phyloP scores from a whole-genome alignment of 2,797 vertebrate genomes.

The Epinephelus coioides region DNA sequence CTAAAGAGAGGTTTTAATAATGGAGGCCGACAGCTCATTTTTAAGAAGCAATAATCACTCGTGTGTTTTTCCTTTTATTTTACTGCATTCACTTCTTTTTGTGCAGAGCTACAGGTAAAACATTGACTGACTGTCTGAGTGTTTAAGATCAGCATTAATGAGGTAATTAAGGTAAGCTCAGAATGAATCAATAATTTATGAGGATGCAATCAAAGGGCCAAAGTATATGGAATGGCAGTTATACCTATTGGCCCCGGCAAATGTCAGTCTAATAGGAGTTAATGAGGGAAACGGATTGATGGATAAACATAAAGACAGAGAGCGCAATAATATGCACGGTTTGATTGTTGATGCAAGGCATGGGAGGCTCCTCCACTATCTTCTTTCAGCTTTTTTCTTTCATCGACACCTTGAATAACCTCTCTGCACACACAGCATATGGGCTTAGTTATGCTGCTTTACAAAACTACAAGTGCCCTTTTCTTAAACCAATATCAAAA shows the following conservation, averaged over 20 bases:
- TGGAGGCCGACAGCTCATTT: slow-evolving; percentile 12
- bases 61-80: background rate
- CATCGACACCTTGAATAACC: background rate
- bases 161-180: slow-evolving; percentile 19
- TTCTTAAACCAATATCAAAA: background rate
- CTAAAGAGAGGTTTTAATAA: background rate
- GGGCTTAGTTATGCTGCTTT: too few relatives aligned
- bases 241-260: background rate
- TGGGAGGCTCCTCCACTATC: background rate
- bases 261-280: slow-evolving; percentile 11
- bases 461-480: background rate
- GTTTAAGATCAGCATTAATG: slow-evolving; percentile 18
- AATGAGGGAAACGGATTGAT: background rate
- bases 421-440: too few relatives aligned
- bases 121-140: background rate
- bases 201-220: slow-evolving; percentile 43
- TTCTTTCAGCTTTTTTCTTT: background rate
- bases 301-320: background rate
- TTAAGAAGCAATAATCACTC: background rate
- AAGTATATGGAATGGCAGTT: background rate
- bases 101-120: background rate
- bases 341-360: background rate
- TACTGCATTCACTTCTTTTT: background rate
- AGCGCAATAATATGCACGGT: background rate
- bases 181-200: slow-evolving; percentile 57